Evolutionary conservation across 2,797 vertebrate genomes (phyloP).

Genomic region (Poeciliopsis gracilis): DNA sequence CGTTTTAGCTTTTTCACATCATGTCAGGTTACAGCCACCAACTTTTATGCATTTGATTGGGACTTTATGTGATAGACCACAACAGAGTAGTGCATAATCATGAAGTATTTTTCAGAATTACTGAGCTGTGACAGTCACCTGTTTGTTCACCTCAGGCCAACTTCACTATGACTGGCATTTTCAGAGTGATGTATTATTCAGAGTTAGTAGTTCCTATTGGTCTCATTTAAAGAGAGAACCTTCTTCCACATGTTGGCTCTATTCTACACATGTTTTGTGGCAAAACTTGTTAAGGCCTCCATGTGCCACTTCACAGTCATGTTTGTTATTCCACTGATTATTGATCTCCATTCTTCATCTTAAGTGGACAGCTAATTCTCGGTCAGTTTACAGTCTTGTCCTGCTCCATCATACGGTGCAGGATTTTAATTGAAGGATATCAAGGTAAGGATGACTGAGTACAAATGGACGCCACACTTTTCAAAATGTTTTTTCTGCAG

Average conservation of each 20-base stretch:
- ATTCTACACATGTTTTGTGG: background rate
- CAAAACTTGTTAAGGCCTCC: background rate
- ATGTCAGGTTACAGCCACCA: background rate
- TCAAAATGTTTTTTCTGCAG: background rate
- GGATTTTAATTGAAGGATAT: background rate
- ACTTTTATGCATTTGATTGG: background rate
- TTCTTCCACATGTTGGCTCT: background rate
- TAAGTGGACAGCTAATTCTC: background rate
- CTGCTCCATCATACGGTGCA: background rate
- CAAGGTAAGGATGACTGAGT: background rate
- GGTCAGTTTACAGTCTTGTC: background rate
- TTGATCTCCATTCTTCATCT: background rate
- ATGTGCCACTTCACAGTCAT: background rate
- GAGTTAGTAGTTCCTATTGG: background rate
- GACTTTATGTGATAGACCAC: background rate
- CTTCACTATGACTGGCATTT: background rate
- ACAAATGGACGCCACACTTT: background rate
- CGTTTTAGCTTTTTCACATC: background rate
- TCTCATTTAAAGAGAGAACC: background rate
- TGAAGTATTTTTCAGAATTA: background rate
- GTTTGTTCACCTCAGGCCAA: background rate
- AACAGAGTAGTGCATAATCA: background rate
- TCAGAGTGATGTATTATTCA: background rate
- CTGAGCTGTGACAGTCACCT: background rate
- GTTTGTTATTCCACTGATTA: background rate